Conservation (phyloP, 2,888 invertebrate species). For the Orchesella flavescens region DNA sequence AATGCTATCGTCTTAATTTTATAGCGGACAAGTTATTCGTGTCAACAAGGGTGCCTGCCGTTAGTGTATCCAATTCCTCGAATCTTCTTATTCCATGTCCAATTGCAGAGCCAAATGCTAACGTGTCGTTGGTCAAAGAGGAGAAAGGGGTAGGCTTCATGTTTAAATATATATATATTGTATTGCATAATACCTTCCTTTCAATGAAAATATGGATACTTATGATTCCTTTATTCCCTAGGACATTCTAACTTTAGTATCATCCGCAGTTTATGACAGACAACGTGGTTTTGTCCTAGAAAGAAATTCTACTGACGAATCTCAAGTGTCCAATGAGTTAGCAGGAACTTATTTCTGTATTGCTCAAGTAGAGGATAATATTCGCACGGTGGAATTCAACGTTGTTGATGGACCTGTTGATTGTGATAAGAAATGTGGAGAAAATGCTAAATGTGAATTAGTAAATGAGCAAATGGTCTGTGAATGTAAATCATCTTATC, state of each 20-base stretch:
- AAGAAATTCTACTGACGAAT: not conserved
- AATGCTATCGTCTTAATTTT: not conserved
- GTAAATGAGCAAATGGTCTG: conserved; percentile 40
- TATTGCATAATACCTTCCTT: not conserved
- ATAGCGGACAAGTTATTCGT: conserved; percentile 30
- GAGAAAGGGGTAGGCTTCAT: conserved; percentile 1
- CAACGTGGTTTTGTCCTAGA: conserved; percentile 16
- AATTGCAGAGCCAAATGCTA: conserved; percentile 38
- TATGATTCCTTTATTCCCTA: not conserved
- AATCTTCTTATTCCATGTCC: conserved; percentile 36
- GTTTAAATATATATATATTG: not conserved
- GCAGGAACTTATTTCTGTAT: conserved; percentile 31
- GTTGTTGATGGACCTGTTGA: conserved; percentile 18
- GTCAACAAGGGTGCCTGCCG: conserved; percentile 9
- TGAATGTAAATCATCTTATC: conserved; percentile 24
- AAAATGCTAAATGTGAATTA: conserved; percentile 21
- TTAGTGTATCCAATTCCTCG: not conserved
- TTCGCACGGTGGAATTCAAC: conserved; percentile 13
- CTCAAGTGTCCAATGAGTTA: not conserved
- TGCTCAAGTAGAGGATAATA: not conserved
- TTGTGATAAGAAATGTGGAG: conserved; percentile 21
- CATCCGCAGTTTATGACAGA: conserved; percentile 11
- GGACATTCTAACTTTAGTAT: conserved; percentile 16
- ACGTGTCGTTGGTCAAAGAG: conserved; percentile 10
- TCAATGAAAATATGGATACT: not conserved